A percentile compares a stretch with the other conserved stretches of the same genome.
Evolutionary conservation across 2,888 invertebrate species (phyloP).

Genomic region (Pseudanteris insignis): DNA sequence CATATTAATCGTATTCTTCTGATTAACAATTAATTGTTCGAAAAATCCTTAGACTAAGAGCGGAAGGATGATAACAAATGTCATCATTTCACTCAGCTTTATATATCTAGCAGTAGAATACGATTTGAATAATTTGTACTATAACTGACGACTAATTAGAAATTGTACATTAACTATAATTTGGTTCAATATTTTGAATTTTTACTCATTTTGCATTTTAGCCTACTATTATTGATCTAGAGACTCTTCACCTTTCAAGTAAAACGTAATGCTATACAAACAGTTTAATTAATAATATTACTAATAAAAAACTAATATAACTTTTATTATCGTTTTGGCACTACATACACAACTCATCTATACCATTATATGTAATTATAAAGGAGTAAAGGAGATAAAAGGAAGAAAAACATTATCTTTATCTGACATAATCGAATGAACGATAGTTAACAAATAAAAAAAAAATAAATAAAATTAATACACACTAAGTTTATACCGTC

Average conservation of each 20-base stretch:
- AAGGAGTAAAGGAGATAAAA: conserved; percentile 19
- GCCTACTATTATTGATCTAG: conserved; percentile 23
- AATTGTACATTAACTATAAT: conserved; percentile 51
- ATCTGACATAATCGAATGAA: conserved; percentile 14
- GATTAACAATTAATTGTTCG: conserved; percentile 15
- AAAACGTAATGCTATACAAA: conserved; percentile 28
- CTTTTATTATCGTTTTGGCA: conserved; percentile 43
- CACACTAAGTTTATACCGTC: conserved; percentile 24
- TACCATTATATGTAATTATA: conserved; percentile 5
- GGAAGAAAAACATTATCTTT: conserved; percentile 30
- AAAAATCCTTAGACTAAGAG: too few relatives aligned
- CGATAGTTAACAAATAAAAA: conserved; percentile 15
- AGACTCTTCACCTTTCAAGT: conserved; percentile 23
- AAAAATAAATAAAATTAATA: conserved; percentile 24
- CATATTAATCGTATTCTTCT: conserved; percentile 10
- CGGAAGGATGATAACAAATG: conserved; percentile 41
- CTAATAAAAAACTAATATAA: conserved; percentile 36
- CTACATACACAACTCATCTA: conserved; percentile 37
- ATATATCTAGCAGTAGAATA: conserved; percentile 64
- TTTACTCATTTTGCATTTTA: conserved; percentile 62
- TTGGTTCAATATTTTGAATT: conserved; percentile 56
- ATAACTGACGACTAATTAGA: conserved; percentile 84
- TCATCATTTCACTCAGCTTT: conserved; percentile 41
- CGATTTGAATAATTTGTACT: conserved; percentile 81
- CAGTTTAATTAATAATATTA: conserved; percentile 14